Conservation (phyloP, 2,797 vertebrate species). For the Tarsius wallacei region DNA sequence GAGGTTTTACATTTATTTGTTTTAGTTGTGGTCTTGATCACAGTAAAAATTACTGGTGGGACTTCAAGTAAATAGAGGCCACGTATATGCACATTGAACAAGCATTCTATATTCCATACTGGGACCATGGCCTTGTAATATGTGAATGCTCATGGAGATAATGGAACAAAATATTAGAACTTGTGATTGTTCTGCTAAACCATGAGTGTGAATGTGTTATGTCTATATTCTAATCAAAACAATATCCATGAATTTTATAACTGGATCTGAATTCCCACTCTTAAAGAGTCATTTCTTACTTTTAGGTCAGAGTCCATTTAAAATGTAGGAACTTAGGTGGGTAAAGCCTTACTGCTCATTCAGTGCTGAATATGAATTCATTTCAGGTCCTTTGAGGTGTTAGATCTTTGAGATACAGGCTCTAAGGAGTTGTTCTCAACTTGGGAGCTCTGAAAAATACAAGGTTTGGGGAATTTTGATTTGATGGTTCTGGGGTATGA, state of each 20-base stretch:
- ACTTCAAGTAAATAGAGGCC: not conserved
- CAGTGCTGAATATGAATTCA: not conserved
- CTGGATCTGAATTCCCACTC: not conserved
- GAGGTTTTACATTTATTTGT: too few species aligned
- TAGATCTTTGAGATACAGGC: not conserved
- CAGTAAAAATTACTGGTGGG: not conserved
- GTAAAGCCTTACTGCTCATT: constrained; percentile 3
- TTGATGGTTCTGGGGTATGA: not conserved
- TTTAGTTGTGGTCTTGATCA: not conserved
- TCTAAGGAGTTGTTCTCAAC: not conserved
- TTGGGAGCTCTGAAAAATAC: not conserved
- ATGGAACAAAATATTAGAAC: not conserved
- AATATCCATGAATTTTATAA: not conserved
- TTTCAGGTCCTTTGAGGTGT: constrained; percentile 34
- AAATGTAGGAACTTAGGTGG: not conserved
- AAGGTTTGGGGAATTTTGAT: constrained; percentile 22
- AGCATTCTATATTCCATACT: not conserved
- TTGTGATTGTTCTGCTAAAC: not conserved
- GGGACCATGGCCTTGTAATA: not conserved
- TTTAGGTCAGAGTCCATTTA: constrained; percentile 27
- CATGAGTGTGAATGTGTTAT: not conserved
- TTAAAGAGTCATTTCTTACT: constrained; percentile 17
- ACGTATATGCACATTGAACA: not conserved
- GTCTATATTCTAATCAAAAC: constrained; percentile 12
- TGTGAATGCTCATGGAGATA: not conserved